Conservation (phyloP, 1,140 invertebrate genomes). For the Neodiprion fabricii region DNA sequence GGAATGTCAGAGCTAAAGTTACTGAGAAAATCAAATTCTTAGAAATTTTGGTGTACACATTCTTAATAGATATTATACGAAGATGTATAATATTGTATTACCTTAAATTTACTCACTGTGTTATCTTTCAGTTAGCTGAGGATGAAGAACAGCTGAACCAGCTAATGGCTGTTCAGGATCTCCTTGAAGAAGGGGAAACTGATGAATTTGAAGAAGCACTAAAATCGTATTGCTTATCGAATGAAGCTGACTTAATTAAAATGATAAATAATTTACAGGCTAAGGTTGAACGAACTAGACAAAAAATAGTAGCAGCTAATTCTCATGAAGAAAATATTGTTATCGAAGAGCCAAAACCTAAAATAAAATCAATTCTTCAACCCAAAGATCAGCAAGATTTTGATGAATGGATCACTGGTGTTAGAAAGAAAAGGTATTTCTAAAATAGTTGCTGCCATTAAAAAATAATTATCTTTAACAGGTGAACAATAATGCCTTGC, state of each 20-base stretch:
- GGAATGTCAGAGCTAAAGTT: no score
- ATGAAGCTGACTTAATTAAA: conserved; percentile 71
- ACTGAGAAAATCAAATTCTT: no score
- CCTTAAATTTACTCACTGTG: no score
- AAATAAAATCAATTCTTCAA: conserved; percentile 62
- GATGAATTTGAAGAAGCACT: conserved; percentile 75
- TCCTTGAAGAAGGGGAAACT: conserved; percentile 78
- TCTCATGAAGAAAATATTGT: conserved; percentile 69
- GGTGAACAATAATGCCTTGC: conserved; percentile 14
- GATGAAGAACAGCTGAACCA: conserved; percentile 88
- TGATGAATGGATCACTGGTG: conserved; percentile 72
- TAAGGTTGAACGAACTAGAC: conserved; percentile 80
- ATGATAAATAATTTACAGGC: conserved; percentile 76
- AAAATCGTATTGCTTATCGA: conserved; percentile 67
- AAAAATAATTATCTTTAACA: conserved; percentile 15
- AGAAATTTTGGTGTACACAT: no score
- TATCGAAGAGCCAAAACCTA: conserved; percentile 65
- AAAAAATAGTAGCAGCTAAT: conserved; percentile 77
- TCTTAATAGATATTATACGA: no score
- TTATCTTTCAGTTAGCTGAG: conserved; percentile 69
- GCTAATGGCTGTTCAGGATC: conserved; percentile 78
- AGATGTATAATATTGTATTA: no score
- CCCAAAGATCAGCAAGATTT: conserved; percentile 71
- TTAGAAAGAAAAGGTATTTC: conserved; percentile 68
- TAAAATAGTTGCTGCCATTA: conserved; percentile 1